Base-by-base conservation (phyloP, 2,888 invertebrate species). In the Aricia artaxerxes region DNA sequence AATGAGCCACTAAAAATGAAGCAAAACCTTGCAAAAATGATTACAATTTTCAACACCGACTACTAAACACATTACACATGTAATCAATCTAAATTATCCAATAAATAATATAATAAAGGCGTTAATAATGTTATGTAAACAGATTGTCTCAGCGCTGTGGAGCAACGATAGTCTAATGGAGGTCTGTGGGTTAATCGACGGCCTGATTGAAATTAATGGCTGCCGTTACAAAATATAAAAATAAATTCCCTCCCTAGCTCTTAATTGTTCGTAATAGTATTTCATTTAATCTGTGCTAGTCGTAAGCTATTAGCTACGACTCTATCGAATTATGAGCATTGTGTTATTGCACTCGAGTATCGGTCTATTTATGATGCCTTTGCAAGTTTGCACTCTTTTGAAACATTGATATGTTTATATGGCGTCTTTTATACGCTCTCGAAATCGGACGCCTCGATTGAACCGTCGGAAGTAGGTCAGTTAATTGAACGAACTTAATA, bases 151-250 rank as follows among this genome's bases (percentile, higher is more conserved):
- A 57, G 38, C 35, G n/a, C 76, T 76, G 35, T 76, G 57, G 53
- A 53, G 76, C 57, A 76, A 76, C 53, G 31, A 53, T 73, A 75
- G 24, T 75, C 24, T 76, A 76, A 53, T 57, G 76, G 76, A 76
- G 24, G 49, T 35, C 31, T 76, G 31, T 76, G 35, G 76, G 76
- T 76, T 76, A 76, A 76, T 76, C 76, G 76, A 76, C 76, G 57
- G 35, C 35, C 35, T 76, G 53, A 76, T 76, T 76, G 76, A 76
- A 76, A 76, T 76, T 76, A 53, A 76, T 76, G 76, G 57, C 53
- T 35, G 31, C 76, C 35, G 16, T 76, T 76, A 76, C 75, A 49
- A 75, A 49, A 44, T 44, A 49, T 75, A 75, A 44, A 75, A 75
- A 75, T 49, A 75, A 49, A 75, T 31, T 13, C 75, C 75, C 44